Conservation (phyloP, 2,113 vertebrate genomes). For the Lepisosteus oculatus region DNA sequence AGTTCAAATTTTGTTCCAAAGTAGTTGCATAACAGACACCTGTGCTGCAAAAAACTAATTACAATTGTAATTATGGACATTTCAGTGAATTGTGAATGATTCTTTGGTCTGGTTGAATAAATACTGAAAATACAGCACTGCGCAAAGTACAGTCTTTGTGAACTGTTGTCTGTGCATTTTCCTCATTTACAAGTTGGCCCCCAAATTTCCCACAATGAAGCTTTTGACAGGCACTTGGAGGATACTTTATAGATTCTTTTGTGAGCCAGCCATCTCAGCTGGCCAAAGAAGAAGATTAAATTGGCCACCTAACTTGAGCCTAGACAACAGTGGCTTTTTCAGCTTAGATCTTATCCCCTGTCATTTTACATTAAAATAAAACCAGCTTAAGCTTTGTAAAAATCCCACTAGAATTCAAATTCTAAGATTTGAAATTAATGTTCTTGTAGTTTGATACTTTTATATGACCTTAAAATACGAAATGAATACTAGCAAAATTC, state of each 20-base stretch:
- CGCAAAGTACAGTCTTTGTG: not conserved
- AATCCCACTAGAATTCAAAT: too few relatives aligned
- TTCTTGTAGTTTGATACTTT: not conserved
- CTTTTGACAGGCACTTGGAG: conserved; percentile 15
- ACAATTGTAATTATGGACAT: conserved; percentile 15
- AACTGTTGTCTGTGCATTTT: conserved; percentile 2
- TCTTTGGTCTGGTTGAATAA: conserved; percentile 20
- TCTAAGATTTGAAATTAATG: too few relatives aligned
- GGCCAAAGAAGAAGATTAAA: conserved; percentile 4
- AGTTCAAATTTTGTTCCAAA: conserved; percentile 2
- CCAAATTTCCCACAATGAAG: conserved; percentile 20
- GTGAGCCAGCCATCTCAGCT: not conserved
- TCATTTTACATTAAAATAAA: not conserved
- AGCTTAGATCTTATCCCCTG: not conserved
- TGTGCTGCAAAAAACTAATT: conserved; percentile 17
- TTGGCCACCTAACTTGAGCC: not conserved
- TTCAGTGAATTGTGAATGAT: not conserved
- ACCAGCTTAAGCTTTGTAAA: not conserved
- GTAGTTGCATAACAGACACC: conserved; percentile 15
- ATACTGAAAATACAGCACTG: conserved; percentile 7
- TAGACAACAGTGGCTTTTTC: not conserved
- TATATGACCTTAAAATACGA: not conserved
- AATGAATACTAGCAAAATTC: not conserved
- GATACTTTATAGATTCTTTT: conserved; percentile 4
- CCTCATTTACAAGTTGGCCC: conserved; percentile 5